These are phyloP conservation scores for Paramacrobiotus metropolitanus DNA, from an alignment of 1,140 invertebrate genomes.

Conservation along the genomic window DNA sequence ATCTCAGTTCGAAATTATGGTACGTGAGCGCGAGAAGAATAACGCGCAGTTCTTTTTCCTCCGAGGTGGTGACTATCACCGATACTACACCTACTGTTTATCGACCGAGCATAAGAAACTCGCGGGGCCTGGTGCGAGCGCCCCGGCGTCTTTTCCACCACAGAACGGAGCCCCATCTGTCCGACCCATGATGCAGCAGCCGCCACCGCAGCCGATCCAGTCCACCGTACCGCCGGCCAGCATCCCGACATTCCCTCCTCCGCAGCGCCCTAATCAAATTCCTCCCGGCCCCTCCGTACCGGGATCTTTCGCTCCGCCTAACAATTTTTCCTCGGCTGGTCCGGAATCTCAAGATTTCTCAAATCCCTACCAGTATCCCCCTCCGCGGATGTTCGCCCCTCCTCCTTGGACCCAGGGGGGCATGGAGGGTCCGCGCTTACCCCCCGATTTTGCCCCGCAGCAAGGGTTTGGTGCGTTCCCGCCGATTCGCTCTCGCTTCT, in stretches of 20 bases:
- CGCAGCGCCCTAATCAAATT: too few relatives aligned
- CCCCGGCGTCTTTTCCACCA: too few relatives aligned
- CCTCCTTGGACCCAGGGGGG: not conserved
- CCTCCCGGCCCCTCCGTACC: too few relatives aligned
- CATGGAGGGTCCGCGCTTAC: not conserved
- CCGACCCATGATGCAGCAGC: too few relatives aligned
- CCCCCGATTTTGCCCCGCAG: not conserved
- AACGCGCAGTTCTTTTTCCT: slow-evolving; percentile 91
- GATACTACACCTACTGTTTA: slow-evolving; percentile 91
- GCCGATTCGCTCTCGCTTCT: too few relatives aligned
- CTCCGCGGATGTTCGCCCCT: not conserved
- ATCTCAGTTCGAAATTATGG: slow-evolving; percentile 91
- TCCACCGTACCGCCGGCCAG: not conserved
- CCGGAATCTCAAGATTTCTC: not conserved
- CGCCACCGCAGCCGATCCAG: not conserved
- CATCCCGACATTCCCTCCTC: too few relatives aligned
- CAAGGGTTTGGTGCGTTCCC: not conserved
- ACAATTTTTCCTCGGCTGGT: not conserved
- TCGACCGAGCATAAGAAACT: slow-evolving; percentile 39
- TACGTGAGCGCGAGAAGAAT: slow-evolving; percentile 86
- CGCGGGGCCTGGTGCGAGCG: not conserved
- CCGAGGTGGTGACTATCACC: slow-evolving; percentile 79
- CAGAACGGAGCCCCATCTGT: too few relatives aligned
- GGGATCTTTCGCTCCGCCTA: too few relatives aligned
- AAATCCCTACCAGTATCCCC: not conserved